Evolutionary conservation across 1,140 invertebrate species (phyloP).

Genomic region (Tribolium madens): DNA sequence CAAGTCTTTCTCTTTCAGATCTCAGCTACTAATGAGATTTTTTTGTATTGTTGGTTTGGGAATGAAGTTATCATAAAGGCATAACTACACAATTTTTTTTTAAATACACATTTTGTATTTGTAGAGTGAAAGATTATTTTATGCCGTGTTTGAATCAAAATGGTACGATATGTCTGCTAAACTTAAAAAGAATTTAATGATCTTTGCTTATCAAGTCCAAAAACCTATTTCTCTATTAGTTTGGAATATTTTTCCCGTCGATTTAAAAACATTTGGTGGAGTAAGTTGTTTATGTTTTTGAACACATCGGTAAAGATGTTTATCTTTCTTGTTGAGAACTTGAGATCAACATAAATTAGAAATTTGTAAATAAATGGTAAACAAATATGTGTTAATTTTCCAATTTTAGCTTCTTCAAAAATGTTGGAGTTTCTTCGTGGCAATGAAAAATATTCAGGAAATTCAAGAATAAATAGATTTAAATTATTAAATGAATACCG

Average conservation of each 20-base stretch:
- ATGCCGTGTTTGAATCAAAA: not conserved
- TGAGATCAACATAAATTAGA: no score
- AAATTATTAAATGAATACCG: not conserved
- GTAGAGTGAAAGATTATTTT: not conserved
- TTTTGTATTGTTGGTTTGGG: constrained; percentile 11
- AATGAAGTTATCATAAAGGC: constrained; percentile 16
- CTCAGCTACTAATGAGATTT: not conserved
- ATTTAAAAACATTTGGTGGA: not conserved
- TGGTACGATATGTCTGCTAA: not conserved
- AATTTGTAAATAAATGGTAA: no score
- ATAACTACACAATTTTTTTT: not conserved
- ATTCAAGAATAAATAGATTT: not conserved
- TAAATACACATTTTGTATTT: not conserved
- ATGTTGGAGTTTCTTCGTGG: constrained; percentile 4
- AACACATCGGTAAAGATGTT: no score
- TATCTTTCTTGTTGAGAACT: no score
- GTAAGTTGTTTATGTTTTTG: not conserved
- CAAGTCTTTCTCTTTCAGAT: constrained; percentile 12
- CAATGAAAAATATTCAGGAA: not conserved
- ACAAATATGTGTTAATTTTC: not conserved
- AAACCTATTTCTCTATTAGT: not conserved
- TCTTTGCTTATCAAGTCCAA: not conserved
- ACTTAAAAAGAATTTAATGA: constrained; percentile 5
- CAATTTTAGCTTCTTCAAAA: not conserved
- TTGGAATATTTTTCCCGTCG: constrained; percentile 4